Evolutionary conservation across 2,888 invertebrate species (phyloP), one percentile per base, ranked within the genome.

Genomic region (Polydrusus cervinus): DNA sequence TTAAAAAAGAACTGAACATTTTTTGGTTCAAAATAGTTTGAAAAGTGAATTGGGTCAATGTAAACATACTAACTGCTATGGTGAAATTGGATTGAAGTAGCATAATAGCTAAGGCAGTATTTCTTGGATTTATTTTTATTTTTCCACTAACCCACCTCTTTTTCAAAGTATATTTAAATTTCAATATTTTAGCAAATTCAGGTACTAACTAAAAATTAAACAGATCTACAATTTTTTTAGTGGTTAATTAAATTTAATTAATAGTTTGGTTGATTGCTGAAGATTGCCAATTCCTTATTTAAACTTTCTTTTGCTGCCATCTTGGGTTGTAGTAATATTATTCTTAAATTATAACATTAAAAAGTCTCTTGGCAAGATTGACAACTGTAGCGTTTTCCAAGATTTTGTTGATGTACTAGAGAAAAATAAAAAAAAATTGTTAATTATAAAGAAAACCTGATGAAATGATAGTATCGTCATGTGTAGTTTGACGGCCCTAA

Each of bases 321-420:
- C 30, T 47, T 16, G 7, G 3, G 20, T 30, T 25, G 3, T 25
- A 25, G 25, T 25, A 14, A 47, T 43, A 16, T 20, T 20, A 34
- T 34, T 25, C 14, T 16, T 73, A 73, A n/a, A 61, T 30, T 49
- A 73, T 79, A 25, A 86, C 82, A 74, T 87, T 86, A 71, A 86
- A 84, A 20, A 86, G 78, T 74, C 85, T 82, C 77, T 85, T 85
- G n/a, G 85, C 83, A 49, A 86, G 78, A 71, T 83, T 85, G 14
- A 85, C 84, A 6, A 87, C 79, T 25, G 85, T 84, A 25, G 86
- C 83, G 71, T 86, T 85, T 71, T 85, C 83, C 67, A 87, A 77
- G 67, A 86, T 85, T 57, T 81, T 77, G 79, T 87, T 87, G 43
- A 87, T 85, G 72, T 86, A 86, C 86, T 86, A 80, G 66, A 86